Conservation (phyloP, 2,888 invertebrate genomes). For the Altica lythri region DNA sequence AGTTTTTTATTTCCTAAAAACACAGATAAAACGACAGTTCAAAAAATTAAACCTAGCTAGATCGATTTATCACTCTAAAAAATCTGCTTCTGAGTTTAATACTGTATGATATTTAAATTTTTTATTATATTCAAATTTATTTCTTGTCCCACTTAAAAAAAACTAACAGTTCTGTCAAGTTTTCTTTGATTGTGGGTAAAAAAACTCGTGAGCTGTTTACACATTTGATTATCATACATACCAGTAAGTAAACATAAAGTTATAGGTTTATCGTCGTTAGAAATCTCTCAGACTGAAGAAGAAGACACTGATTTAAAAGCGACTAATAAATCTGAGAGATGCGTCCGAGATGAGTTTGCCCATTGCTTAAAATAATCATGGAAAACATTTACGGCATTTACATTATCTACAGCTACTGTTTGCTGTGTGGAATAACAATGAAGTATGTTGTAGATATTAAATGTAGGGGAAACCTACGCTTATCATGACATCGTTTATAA, state of each 20-base stretch:
- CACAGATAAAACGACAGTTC: too few species aligned
- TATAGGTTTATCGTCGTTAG: slow-evolving; percentile 10
- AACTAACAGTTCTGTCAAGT: not conserved
- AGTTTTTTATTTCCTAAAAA: too few species aligned
- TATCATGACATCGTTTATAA: too few species aligned
- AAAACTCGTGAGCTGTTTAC: slow-evolving; percentile 14
- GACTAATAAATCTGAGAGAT: slow-evolving; percentile 24
- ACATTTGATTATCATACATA: slow-evolving; percentile 19
- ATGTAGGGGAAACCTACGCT: not conserved
- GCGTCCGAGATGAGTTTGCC: slow-evolving; percentile 22
- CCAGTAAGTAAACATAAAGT: slow-evolving; percentile 12
- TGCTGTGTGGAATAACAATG: slow-evolving; percentile 29
- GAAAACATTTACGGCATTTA: slow-evolving; percentile 16
- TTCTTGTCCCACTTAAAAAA: not conserved
- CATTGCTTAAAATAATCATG: slow-evolving; percentile 25
- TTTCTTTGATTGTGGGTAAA: not conserved
- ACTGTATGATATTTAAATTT: too few species aligned
- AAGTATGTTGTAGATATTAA: slow-evolving; percentile 8
- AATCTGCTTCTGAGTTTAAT: too few species aligned
- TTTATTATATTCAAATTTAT: too few species aligned
- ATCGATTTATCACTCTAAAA: too few species aligned
- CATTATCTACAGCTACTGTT: slow-evolving; percentile 15
- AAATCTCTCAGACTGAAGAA: slow-evolving; percentile 3
- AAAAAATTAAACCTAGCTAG: too few species aligned
- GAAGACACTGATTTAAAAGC: slow-evolving; percentile 21